phyloP scores from a whole-genome alignment of 92 coral and sea anemone species.

The Zoanthus solanderi region DNA sequence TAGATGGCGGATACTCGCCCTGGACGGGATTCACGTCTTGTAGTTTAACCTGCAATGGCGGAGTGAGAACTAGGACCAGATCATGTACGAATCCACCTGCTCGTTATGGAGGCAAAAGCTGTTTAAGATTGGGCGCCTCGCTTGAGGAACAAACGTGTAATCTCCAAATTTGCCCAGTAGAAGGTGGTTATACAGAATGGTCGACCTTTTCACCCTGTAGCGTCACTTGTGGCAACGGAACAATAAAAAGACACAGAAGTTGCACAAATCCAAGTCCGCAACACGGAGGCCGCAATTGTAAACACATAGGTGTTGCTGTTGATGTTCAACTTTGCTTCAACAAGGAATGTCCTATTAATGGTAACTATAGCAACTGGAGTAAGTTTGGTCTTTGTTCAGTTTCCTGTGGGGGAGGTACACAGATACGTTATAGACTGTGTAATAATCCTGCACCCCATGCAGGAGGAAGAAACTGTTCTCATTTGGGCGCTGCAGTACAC shows the following conservation, averaged over 20 bases:
- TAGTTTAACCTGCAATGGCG: slow-evolving; percentile 69
- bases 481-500: slow-evolving; percentile 55
- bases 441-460: slow-evolving; percentile 63
- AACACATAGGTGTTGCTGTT: slow-evolving; percentile 39
- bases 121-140: slow-evolving; percentile 65
- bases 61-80: slow-evolving; percentile 59
- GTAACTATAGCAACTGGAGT: slow-evolving; percentile 74
- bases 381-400: slow-evolving; percentile 57
- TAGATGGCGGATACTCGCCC: slow-evolving; percentile 66
- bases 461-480: slow-evolving; percentile 69
- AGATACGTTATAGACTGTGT: slow-evolving; percentile 65
- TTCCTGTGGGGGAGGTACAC: slow-evolving; percentile 73
- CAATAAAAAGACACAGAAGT: slow-evolving; percentile 55
- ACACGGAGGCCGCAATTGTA: slow-evolving; percentile 70
- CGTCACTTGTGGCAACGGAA: slow-evolving; percentile 73
- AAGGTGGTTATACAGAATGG: slow-evolving; percentile 80
- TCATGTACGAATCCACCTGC: slow-evolving; percentile 73
- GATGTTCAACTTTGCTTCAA: slow-evolving; percentile 44
- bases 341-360: slow-evolving; percentile 74
- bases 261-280: slow-evolving; percentile 67
- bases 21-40: slow-evolving; percentile 73
- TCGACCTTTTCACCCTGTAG: slow-evolving; percentile 66
- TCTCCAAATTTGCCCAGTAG: slow-evolving; percentile 68
- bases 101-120: slow-evolving; percentile 65
- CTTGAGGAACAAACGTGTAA: slow-evolving; percentile 59